phyloP scores from a whole-genome alignment of 2,113 vertebrate genomes.

The Sula dactylatra region DNA sequence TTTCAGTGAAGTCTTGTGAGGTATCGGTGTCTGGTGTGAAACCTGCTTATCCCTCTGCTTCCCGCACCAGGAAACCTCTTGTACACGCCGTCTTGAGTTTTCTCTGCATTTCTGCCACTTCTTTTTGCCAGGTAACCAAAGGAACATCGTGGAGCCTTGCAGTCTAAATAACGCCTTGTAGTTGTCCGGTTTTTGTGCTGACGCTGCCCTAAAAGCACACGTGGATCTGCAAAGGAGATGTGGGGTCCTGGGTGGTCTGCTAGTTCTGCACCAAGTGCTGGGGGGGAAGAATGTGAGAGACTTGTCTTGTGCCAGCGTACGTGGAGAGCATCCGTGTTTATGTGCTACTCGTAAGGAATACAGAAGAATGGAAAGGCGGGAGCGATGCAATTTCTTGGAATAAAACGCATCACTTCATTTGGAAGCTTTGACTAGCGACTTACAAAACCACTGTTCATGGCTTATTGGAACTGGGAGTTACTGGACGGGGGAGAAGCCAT shows the following conservation, averaged over 20 bases:
- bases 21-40: neutral
- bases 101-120: neutral
- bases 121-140: no score
- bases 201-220: neutral
- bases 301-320: neutral
- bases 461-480: neutral
- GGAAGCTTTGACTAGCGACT: neutral
- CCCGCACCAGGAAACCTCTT: neutral
- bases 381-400: neutral
- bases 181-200: neutral
- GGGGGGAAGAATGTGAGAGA: neutral
- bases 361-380: neutral
- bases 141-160: neutral
- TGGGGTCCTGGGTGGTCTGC: neutral
- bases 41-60: neutral
- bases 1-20: neutral
- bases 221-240: neutral
- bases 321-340: neutral
- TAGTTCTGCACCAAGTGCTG: neutral
- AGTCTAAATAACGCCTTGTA: neutral
- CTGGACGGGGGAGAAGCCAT: neutral
- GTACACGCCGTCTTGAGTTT: neutral
- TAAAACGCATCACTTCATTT: rapidly evolving
- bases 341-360: neutral
- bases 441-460: rapidly evolving